Base-by-base conservation (phyloP, 2,888 invertebrate species). In the Argyresthia albistria region DNA sequence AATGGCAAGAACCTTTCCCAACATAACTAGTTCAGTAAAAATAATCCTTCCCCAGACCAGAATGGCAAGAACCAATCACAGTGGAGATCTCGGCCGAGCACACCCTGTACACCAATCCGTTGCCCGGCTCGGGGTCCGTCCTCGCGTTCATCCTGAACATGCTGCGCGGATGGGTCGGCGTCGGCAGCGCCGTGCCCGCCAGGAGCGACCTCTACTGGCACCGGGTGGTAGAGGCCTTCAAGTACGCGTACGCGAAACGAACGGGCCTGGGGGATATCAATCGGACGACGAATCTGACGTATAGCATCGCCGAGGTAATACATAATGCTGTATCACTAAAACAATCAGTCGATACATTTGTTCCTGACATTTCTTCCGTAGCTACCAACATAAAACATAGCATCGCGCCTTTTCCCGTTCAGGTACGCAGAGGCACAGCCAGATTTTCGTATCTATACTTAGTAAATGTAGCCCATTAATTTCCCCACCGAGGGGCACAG, bases 241-340 rank as follows among this genome's bases (percentile, higher is more conserved):
- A 99, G 76, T 97, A 93, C 83, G 97, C 94, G 14, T 97, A 94
- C 75, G 97, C 95, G 1, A 91, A 92, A 67, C 88, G 98, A 60
- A 94, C 95, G 0, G 90, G 92, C 59, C 83, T 99, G 57, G 98
- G 95, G 0, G 98, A 98, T 83, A 69, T 74, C 65, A 16, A 12
- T 6, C 36, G 46, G n/a, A 16, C 8, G 10, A 15, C 49, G 6
- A n/a, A 42, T 43, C 42, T 43, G 4, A 10, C 52, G 8, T 55
- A 49, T 37, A 46, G 36, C 37, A 51, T 55, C 25, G 35, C 46
- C 9, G 55, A 55, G 53, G 55, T 55, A 37, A 46, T n/a, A n/a
- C n/a, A n/a, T n/a, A n/a, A 12, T 49, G 4, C n/a, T n/a, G 25
- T 6, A 25, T 25, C 25, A 6, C 25, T 6, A 25, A 25, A 25